Conservation (phyloP, 1,140 invertebrate species). For the Limonius californicus region DNA sequence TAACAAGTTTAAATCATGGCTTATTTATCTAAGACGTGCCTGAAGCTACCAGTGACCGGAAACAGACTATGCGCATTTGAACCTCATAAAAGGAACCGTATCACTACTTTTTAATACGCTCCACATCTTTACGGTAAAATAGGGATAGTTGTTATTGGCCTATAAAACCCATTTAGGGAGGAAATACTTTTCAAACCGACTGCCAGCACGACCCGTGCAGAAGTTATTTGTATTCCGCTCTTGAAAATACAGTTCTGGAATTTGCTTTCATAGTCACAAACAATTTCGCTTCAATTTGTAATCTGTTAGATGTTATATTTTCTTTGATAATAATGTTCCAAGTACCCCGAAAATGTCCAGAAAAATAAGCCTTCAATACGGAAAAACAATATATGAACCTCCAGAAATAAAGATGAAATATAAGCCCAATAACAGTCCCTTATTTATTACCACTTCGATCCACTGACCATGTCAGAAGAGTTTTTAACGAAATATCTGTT, state of each 20-base stretch:
- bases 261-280: slow-evolving; percentile 10
- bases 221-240: slow-evolving; percentile 12
- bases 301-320: slow-evolving; percentile 3
- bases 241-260: background rate
- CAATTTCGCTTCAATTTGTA: slow-evolving; percentile 9
- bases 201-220: background rate
- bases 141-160: slow-evolving; percentile 12
- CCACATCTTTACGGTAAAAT: slow-evolving; percentile 11
- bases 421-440: too few relatives aligned
- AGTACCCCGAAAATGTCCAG: background rate
- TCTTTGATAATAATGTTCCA: background rate
- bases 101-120: slow-evolving; percentile 13
- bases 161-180: slow-evolving; percentile 5
- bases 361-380: background rate
- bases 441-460: too few relatives aligned
- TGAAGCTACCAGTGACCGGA: background rate
- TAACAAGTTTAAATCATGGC: slow-evolving; percentile 15
- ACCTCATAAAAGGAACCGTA: slow-evolving; percentile 7
- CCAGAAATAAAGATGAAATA: too few relatives aligned
- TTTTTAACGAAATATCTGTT: too few relatives aligned
- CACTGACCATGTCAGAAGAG: too few relatives aligned
- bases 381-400: too few relatives aligned
- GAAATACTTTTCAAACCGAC: slow-evolving; percentile 7
- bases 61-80: slow-evolving; percentile 11
- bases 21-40: slow-evolving; percentile 6